Evolutionary conservation across 2,113 vertebrate genomes (phyloP).

Genomic region (Percopsis transmontana): DNA sequence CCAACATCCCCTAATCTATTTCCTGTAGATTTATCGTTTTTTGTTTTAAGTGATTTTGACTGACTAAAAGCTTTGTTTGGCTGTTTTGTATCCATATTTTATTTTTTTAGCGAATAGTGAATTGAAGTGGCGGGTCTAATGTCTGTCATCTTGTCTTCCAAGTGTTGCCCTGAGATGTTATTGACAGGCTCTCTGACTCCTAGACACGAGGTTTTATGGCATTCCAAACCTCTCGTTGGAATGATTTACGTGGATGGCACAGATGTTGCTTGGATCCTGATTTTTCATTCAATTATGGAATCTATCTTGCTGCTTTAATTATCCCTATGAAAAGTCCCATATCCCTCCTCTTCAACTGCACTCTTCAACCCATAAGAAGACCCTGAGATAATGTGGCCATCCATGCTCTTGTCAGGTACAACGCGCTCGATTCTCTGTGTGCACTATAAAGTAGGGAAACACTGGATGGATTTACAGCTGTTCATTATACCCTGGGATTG

Average conservation of each 20-base stretch:
- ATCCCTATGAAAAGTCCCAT: constrained; percentile 78
- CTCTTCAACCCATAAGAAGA: constrained; percentile 72
- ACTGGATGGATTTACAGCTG: constrained; percentile 16
- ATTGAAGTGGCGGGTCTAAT: constrained; percentile 62
- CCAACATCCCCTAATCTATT: background rate
- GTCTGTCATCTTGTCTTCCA: constrained; percentile 64
- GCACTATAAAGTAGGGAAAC: constrained; percentile 38
- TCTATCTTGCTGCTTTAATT: constrained; percentile 83
- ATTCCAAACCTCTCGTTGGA: constrained; percentile 75
- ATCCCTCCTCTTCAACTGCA: constrained; percentile 71
- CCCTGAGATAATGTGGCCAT: constrained; percentile 66
- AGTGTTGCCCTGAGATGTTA: constrained; percentile 52
- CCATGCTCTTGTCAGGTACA: constrained; percentile 56
- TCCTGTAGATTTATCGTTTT: background rate
- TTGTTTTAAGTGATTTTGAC: background rate
- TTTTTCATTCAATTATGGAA: constrained; percentile 83
- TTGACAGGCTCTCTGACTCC: constrained; percentile 74
- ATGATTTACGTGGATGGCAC: constrained; percentile 81
- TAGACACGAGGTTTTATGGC: constrained; percentile 74
- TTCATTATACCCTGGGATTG: background rate
- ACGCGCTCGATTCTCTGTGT: constrained; percentile 31
- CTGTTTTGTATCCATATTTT: constrained; percentile 11
- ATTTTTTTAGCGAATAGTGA: constrained; percentile 49
- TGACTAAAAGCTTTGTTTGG: no score
- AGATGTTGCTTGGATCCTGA: constrained; percentile 82